Evolutionary conservation across 2,888 invertebrate genomes (phyloP), one percentile per base, ranked within the genome.

Genomic region (Hirtodrosophila confusa): DNA sequence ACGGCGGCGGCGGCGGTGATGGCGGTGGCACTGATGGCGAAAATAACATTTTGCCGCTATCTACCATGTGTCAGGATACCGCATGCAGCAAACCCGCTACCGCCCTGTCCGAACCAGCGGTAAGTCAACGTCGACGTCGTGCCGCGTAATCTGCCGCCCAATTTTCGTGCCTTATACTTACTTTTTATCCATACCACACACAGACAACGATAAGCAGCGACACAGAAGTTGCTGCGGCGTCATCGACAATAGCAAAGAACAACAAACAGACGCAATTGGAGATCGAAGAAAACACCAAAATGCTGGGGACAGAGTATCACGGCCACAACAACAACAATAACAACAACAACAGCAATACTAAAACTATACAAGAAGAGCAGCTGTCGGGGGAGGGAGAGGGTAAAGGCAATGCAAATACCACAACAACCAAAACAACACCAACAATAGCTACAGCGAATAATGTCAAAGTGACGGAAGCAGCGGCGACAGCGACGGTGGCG

Each of bases 331-430:
- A 62, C 17, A 68, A 54, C 35, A 68, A 39, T 12, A 69, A 61
- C 24, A 69, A 70, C 23, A 65, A 65, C 48, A 67, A 69, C 8
- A 65, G 40, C 45, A 53, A 44, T 36, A 55, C 43, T 49, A 56
- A 69, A 63, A 58, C 63, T 67, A 50, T 62, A 45, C 50, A 51
- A 39, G 36, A 56, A 58, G 65, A 65, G 43, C 67, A 64, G 31
- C 44, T 60, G 64, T 40, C 79, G 65, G 60, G 10, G 39, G 57
- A 48, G 54, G 60, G 27, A 67, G 17, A 17, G 17, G 69, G 57
- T 55, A 63, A 69, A 72, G 78, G 56, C 45, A 78, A 73, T 79
- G 82, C 75, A 76, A 78, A 70, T 69, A 67, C 63, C 58, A 70
- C 70, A 67, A 55, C 64, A 62, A 56, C 61, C 54, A 58, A 33